These are phyloP conservation scores for Nasonia oneida DNA, from an alignment of 2,888 invertebrate genomes.

Conservation along the genomic window DNA sequence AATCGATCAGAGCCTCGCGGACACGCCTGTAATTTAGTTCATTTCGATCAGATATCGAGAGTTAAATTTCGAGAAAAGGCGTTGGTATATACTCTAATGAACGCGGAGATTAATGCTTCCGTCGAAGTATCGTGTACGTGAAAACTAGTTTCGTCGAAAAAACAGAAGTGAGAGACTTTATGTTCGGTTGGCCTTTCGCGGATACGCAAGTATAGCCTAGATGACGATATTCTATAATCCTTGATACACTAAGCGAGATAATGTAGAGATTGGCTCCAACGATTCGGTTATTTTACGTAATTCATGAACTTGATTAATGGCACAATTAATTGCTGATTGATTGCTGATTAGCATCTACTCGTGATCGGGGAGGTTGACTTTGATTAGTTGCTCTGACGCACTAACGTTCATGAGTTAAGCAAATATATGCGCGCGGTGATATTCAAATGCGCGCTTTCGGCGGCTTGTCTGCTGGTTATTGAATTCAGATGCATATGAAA, in stretches of 20 bases:
- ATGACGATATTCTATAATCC: neutral
- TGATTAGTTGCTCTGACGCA: slow-evolving; percentile 25
- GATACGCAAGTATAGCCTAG: slow-evolving; percentile 9
- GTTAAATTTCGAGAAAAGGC: neutral
- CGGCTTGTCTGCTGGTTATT: neutral
- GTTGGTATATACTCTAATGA: neutral
- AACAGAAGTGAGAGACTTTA: neutral
- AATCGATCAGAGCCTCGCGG: neutral
- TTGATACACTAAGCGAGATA: neutral
- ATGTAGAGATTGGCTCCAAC: neutral
- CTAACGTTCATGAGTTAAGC: slow-evolving; percentile 22
- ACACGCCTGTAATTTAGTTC: neutral
- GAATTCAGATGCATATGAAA: neutral
- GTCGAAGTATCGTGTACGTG: neutral
- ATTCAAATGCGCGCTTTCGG: neutral
- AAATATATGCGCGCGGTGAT: neutral
- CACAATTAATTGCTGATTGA: slow-evolving; percentile 38
- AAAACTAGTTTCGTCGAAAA: neutral
- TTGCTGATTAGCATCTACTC: slow-evolving; percentile 35
- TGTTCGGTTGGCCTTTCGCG: neutral
- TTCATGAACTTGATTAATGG: slow-evolving; percentile 44
- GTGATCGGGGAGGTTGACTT: slow-evolving; percentile 18
- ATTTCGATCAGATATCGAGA: neutral
- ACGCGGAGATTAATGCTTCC: neutral
- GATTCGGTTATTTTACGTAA: slow-evolving; percentile 17